Evolutionary conservation across 2,797 vertebrate species (phyloP).

Genomic region (Phrynocephalus guinanensis): DNA sequence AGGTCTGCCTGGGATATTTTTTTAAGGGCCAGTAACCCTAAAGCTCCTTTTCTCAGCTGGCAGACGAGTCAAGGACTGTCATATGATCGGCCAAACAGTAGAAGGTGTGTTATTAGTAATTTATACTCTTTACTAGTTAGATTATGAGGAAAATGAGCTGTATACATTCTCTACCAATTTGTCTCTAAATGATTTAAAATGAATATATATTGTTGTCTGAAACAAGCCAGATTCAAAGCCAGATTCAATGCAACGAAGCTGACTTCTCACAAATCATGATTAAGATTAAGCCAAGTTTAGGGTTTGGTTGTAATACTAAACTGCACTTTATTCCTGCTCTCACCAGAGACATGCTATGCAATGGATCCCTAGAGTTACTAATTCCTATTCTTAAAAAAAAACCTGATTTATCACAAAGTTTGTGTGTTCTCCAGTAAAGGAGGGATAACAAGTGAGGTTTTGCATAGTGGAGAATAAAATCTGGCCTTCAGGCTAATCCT

Average conservation of each 20-base stretch:
- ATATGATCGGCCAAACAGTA: too few relatives aligned
- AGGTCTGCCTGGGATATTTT: not conserved
- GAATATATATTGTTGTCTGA: not conserved
- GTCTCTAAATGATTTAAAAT: too few relatives aligned
- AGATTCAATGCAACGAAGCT: not conserved
- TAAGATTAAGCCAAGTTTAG: not conserved
- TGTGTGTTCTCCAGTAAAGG: too few relatives aligned
- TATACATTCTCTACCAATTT: too few relatives aligned
- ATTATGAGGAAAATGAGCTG: too few relatives aligned
- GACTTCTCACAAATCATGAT: not conserved
- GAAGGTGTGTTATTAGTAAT: too few relatives aligned
- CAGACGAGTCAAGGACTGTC: too few relatives aligned
- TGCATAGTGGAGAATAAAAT: not conserved
- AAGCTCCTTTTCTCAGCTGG: not conserved
- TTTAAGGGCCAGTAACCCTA: not conserved
- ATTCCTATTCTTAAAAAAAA: too few relatives aligned
- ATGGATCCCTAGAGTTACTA: not conserved
- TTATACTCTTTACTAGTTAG: too few relatives aligned
- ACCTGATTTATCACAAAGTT: too few relatives aligned
- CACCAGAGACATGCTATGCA: not conserved
- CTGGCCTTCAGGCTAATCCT: not conserved
- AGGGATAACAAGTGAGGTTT: not conserved
- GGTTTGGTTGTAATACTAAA: not conserved
- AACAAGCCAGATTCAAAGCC: not conserved
- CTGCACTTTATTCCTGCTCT: not conserved